These are phyloP conservation scores for Drosophila seguyi DNA, from an alignment of 1,140 invertebrate genomes.

Conservation along the genomic window DNA sequence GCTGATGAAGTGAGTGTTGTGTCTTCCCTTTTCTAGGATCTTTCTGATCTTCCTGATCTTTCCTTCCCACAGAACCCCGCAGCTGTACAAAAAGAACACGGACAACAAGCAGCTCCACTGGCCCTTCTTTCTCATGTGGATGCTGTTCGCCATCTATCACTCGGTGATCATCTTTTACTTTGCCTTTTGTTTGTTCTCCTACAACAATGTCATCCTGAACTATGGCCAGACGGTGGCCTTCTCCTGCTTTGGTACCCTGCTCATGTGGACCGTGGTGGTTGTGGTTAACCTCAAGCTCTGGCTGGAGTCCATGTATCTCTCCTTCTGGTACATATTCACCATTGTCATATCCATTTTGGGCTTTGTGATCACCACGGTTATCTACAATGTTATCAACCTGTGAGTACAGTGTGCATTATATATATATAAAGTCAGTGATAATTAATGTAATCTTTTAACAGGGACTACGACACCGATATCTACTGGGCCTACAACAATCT, in stretches of 20 bases:
- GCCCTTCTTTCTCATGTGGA: slow-evolving; percentile 89
- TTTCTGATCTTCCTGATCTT: neutral
- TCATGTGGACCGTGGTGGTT: slow-evolving; percentile 86
- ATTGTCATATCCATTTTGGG: slow-evolving; percentile 87
- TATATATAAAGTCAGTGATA: neutral
- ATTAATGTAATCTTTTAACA: slow-evolving; percentile 52
- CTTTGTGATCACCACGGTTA: slow-evolving; percentile 87
- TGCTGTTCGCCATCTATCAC: slow-evolving; percentile 87
- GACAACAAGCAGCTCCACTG: slow-evolving; percentile 89
- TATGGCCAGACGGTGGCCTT: slow-evolving; percentile 85
- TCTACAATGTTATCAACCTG: slow-evolving; percentile 88
- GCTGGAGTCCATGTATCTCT: slow-evolving; percentile 89
- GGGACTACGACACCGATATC: slow-evolving; percentile 88
- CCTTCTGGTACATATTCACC: slow-evolving; percentile 87
- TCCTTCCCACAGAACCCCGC: slow-evolving; percentile 86
- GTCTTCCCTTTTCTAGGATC: too few relatives aligned
- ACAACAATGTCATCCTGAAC: slow-evolving; percentile 84
- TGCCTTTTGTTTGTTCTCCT: slow-evolving; percentile 78
- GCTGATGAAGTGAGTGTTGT: slow-evolving; percentile 87
- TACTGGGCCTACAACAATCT: slow-evolving; percentile 88
- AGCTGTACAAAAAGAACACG: slow-evolving; percentile 89
- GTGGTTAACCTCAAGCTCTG: slow-evolving; percentile 87
- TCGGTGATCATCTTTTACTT: slow-evolving; percentile 86
- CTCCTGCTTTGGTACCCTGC: slow-evolving; percentile 86
- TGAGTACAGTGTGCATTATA: slow-evolving; percentile 85